phyloP scores from a whole-genome alignment of 2,797 vertebrate genomes.

The Betta splendens region DNA sequence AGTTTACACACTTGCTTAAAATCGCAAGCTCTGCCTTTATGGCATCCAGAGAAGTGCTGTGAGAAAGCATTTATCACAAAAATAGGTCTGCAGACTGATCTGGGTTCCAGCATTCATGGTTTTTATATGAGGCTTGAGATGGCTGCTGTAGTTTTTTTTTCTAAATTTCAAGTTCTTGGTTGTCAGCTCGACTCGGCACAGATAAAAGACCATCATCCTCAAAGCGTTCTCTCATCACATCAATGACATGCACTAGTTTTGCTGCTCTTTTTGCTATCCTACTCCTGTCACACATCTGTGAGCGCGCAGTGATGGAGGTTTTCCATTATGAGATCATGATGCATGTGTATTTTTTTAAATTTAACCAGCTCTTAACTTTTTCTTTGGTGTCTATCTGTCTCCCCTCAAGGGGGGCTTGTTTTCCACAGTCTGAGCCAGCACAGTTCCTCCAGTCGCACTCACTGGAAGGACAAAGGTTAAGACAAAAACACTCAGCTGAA shows the following conservation, averaged over 20 bases:
- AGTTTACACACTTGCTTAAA: constrained; percentile 14
- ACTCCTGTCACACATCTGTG: constrained; percentile 57
- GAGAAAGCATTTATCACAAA: constrained; percentile 54
- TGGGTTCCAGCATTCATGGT: constrained; percentile 47
- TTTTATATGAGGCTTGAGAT: constrained; percentile 65
- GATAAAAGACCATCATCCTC: constrained; percentile 76
- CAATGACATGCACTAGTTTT: constrained; percentile 59
- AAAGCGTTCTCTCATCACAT: constrained; percentile 70
- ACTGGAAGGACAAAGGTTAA: constrained; percentile 54
- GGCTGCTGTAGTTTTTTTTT: constrained; percentile 55
- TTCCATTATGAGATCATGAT: constrained; percentile 66
- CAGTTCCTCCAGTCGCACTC: constrained; percentile 47
- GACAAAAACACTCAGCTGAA: constrained; percentile 37
- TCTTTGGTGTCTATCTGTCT: constrained; percentile 68
- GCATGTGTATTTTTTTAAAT: constrained; percentile 22
- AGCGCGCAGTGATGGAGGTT: constrained; percentile 50
- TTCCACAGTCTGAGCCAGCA: constrained; percentile 64
- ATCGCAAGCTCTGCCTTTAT: neutral
- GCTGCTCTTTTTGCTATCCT: constrained; percentile 39
- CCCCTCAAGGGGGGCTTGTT: constrained; percentile 46
- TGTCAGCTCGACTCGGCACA: constrained; percentile 59
- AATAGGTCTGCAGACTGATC: constrained; percentile 51
- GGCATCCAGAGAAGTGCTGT: constrained; percentile 21
- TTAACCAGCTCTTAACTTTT: constrained; percentile 42
- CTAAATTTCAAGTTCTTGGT: constrained; percentile 63